These are phyloP conservation scores for Cyclopterus lumpus DNA, from an alignment of 2,797 vertebrate species.

Conservation along the genomic window DNA sequence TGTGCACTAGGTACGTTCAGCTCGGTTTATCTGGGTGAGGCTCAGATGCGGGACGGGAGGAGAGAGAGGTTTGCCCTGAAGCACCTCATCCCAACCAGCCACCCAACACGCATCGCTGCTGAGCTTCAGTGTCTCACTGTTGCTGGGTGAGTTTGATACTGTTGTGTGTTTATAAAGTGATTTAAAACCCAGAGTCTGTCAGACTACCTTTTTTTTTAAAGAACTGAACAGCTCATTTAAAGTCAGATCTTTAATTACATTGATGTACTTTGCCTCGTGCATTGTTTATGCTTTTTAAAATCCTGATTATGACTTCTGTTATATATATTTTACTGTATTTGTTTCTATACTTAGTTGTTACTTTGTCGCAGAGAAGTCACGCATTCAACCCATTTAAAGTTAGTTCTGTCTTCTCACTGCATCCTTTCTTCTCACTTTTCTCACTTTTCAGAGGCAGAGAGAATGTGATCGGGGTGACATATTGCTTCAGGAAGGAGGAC, in stretches of 20 bases:
- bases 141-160: constrained; percentile 86
- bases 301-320: background rate
- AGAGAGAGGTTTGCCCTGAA: constrained; percentile 95
- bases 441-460: constrained; percentile 89
- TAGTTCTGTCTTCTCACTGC: background rate
- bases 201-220: background rate
- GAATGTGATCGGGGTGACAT: constrained; percentile 96
- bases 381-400: background rate
- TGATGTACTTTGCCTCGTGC: background rate
- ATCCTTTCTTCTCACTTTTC: constrained; percentile 37
- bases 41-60: constrained; percentile 85
- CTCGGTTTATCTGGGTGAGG: constrained; percentile 95
- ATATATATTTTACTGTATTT: background rate
- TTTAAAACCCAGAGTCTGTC: background rate
- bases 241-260: background rate
- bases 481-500: constrained; percentile 96
- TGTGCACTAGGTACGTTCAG: constrained; percentile 92
- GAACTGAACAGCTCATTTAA: background rate
- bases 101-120: constrained; percentile 94
- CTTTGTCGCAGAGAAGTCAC: background rate
- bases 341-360: background rate
- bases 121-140: constrained; percentile 96
- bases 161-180: background rate
- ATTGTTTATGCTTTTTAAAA: background rate
- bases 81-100: constrained; percentile 97